Percentiles rank a stretch among this genome's conserved stretches.
Conservation (phyloP, 2,888 invertebrate species). For the Drosophila siamana region DNA sequence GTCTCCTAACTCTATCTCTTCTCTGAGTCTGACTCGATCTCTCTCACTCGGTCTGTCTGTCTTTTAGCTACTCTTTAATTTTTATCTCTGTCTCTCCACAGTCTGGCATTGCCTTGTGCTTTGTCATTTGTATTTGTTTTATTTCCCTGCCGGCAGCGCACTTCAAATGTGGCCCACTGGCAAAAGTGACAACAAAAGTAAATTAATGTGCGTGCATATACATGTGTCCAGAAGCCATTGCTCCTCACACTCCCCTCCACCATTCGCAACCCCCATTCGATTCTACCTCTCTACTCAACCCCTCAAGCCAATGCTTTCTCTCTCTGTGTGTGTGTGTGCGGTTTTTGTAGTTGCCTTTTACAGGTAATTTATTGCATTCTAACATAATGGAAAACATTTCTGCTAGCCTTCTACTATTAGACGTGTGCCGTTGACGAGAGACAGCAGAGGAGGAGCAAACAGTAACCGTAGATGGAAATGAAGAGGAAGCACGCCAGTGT, state of each 20-base stretch:
- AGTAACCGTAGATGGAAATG: neutral
- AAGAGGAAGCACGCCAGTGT: neutral
- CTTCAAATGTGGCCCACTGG: constrained; percentile 82
- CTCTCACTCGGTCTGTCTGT: neutral
- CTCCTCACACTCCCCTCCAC: constrained; percentile 1
- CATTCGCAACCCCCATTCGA: constrained; percentile 3
- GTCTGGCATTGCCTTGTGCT: constrained; percentile 49
- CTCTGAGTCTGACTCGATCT: constrained; percentile 15
- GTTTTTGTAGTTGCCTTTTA: constrained; percentile 76
- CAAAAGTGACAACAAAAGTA: constrained; percentile 81
- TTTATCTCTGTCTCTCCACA: constrained; percentile 2
- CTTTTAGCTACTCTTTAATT: neutral
- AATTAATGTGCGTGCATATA: constrained; percentile 80
- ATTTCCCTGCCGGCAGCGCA: constrained; percentile 73
- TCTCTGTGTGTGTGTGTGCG: constrained; percentile 60
- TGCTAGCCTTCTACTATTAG: constrained; percentile 72
- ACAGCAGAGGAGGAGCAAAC: constrained; percentile 27
- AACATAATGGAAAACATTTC: constrained; percentile 82
- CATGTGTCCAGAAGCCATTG: constrained; percentile 42
- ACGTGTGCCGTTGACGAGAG: constrained; percentile 35
- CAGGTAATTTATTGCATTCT: constrained; percentile 83
- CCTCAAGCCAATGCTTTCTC: no score
- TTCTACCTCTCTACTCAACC: constrained; percentile 1
- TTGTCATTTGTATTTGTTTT: constrained; percentile 82
- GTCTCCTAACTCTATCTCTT: constrained; percentile 13